Conservation (phyloP, 2,113 vertebrate genomes). For the Bolborhynchus lineola region DNA sequence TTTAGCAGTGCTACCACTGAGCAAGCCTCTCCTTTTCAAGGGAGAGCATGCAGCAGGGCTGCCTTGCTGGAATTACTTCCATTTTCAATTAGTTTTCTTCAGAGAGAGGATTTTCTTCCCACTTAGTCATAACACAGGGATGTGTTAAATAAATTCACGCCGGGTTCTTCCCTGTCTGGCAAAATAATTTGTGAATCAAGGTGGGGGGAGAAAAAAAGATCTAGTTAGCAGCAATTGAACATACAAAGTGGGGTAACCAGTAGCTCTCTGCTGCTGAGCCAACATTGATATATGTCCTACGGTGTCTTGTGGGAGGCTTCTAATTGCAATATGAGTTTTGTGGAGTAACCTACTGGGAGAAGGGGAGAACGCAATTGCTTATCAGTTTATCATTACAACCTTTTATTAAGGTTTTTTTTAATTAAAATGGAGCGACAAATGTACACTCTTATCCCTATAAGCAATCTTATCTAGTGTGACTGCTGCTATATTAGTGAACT, state of each 20-base stretch:
- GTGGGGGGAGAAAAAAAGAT: not conserved
- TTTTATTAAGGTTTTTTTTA: conserved; percentile 72
- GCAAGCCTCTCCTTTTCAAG: not conserved
- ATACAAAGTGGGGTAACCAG: conserved; percentile 27
- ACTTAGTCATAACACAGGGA: conserved; percentile 22
- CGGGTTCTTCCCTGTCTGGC: conserved; percentile 21
- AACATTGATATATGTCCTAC: conserved; percentile 33
- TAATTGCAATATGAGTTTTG: conserved; percentile 62
- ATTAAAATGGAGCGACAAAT: conserved; percentile 69
- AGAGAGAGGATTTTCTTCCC: conserved; percentile 47
- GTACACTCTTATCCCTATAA: conserved; percentile 68
- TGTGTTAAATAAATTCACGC: conserved; percentile 59
- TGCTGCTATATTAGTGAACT: conserved; percentile 67
- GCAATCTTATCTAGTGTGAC: conserved; percentile 68
- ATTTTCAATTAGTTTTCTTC: conserved; percentile 37
- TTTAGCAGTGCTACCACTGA: not conserved
- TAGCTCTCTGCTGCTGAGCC: conserved; percentile 1
- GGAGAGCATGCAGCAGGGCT: not conserved
- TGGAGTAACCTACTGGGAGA: conserved; percentile 49
- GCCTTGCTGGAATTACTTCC: conserved; percentile 13
- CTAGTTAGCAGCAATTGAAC: conserved; percentile 44
- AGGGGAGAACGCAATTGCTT: conserved; percentile 45
- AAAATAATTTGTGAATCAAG: conserved; percentile 35
- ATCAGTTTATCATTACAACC: conserved; percentile 70
- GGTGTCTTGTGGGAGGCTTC: conserved; percentile 52